A percentile compares a stretch with the other conserved stretches of the same genome.
These are phyloP conservation scores for Oasisia sp. DNA, from an alignment of 2,888 invertebrate genomes.

Conservation along the genomic window DNA sequence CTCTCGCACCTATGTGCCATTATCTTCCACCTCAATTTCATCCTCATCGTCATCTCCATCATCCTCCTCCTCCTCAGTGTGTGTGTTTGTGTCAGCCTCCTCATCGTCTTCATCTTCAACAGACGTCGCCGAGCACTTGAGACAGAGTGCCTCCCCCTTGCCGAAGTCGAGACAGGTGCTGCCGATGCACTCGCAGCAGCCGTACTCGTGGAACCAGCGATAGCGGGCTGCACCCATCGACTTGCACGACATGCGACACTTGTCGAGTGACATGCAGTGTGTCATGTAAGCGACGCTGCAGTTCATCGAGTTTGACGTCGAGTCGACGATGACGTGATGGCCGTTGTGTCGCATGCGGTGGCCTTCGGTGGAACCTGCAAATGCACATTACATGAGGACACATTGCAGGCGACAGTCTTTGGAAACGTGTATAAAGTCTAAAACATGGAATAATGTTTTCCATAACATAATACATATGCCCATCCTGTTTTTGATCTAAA, in stretches of 20 bases:
- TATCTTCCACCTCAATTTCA: background rate
- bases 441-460: background rate
- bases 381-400: background rate
- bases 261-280: slow-evolving; percentile 87
- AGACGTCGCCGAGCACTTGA: slow-evolving; percentile 38
- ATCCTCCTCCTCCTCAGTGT: background rate
- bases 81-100: background rate
- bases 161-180: slow-evolving; percentile 89
- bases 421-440: background rate
- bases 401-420: background rate
- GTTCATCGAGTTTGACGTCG: slow-evolving; percentile 70
- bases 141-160: slow-evolving; percentile 58
- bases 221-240: slow-evolving; percentile 84
- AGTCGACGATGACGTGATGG: slow-evolving; percentile 30
- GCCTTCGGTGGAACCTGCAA: background rate
- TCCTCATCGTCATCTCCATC: background rate
- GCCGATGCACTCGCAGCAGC: slow-evolving; percentile 93
- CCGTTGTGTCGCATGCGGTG: slow-evolving; percentile 29
- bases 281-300: slow-evolving; percentile 92
- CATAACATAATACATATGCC: background rate
- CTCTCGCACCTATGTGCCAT: background rate
- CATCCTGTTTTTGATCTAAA: background rate
- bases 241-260: slow-evolving; percentile 82
- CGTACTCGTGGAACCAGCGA: slow-evolving; percentile 90
- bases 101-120: slow-evolving; percentile 8